Evolutionary conservation across 2,888 invertebrate species (phyloP).

Genomic region (Drosophila rellima): DNA sequence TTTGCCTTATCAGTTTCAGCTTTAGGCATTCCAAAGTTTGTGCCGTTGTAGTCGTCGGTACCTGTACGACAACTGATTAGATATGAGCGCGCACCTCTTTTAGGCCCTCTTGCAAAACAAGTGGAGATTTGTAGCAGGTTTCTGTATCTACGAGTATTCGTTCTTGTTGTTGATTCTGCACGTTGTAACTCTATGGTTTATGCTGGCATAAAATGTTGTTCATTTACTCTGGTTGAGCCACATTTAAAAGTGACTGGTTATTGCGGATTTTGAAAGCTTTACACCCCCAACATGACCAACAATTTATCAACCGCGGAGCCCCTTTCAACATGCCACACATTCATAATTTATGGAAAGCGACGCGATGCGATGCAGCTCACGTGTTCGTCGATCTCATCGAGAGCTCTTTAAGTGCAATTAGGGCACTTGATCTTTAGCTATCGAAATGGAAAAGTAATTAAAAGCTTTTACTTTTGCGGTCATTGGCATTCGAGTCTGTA

Average conservation of each 20-base stretch:
- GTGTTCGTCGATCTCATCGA: slow-evolving; percentile 58
- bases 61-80: slow-evolving; percentile 42
- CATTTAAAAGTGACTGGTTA: slow-evolving; percentile 51
- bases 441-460: slow-evolving; percentile 55
- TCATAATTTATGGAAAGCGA: slow-evolving; percentile 20
- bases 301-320: slow-evolving; percentile 61
- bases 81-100: slow-evolving; percentile 59
- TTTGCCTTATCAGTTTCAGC: slow-evolving; percentile 53
- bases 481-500: slow-evolving; percentile 37
- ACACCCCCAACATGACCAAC: slow-evolving; percentile 58
- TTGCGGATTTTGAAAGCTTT: slow-evolving; percentile 64
- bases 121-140: slow-evolving; percentile 18
- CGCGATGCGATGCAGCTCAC: slow-evolving; percentile 32
- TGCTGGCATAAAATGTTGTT: slow-evolving; percentile 74
- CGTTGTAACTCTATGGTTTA: slow-evolving; percentile 43
- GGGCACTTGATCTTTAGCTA: slow-evolving; percentile 68
- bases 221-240: slow-evolving; percentile 72
- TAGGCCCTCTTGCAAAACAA: slow-evolving; percentile 28
- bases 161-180: not conserved
- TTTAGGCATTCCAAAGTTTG: slow-evolving; percentile 72
- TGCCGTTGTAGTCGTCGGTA: slow-evolving; percentile 29
- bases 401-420: slow-evolving; percentile 59
- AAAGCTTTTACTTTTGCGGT: slow-evolving; percentile 62
- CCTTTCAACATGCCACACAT: slow-evolving; percentile 25
- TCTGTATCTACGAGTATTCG: slow-evolving; percentile 1